These are phyloP conservation scores for Ornithorhynchus anatinus DNA, from an alignment of 2,113 vertebrate species.

Conservation along the genomic window DNA sequence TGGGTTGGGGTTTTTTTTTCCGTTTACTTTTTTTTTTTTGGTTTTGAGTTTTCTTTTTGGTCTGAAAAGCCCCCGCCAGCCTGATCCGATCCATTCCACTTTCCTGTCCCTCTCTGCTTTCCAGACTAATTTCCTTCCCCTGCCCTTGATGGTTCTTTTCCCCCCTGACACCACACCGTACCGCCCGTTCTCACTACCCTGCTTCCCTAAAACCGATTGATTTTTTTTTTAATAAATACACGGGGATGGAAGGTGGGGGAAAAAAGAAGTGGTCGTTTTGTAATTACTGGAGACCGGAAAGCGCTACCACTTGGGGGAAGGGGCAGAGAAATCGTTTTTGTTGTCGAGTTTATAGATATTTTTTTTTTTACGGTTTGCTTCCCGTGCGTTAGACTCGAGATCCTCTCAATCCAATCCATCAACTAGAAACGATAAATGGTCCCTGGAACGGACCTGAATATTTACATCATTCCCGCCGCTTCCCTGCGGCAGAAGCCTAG, in stretches of 20 bases:
- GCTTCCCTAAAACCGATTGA: constrained; percentile 19
- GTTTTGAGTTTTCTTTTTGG: constrained; percentile 31
- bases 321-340: constrained; percentile 24
- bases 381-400: constrained; percentile 44
- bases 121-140: neutral
- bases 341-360: constrained; percentile 46
- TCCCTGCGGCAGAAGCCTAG: constrained; percentile 60
- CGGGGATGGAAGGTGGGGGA: constrained; percentile 12
- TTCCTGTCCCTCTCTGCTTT: neutral
- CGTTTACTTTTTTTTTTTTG: neutral
- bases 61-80: constrained; percentile 20
- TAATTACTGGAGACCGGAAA: constrained; percentile 40
- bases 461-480: constrained; percentile 85
- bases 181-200: neutral
- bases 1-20: neutral
- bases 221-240: constrained; percentile 48
- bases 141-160: neutral
- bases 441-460: constrained; percentile 90
- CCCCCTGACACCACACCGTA: neutral
- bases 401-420: constrained; percentile 78
- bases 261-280: constrained; percentile 14
- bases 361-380: constrained; percentile 73
- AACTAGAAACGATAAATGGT: constrained; percentile 80
- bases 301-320: constrained; percentile 34
- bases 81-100: neutral